These are phyloP conservation scores for Acestrorhynchus altus DNA, from an alignment of 2,797 vertebrate genomes.

Conservation along the genomic window DNA sequence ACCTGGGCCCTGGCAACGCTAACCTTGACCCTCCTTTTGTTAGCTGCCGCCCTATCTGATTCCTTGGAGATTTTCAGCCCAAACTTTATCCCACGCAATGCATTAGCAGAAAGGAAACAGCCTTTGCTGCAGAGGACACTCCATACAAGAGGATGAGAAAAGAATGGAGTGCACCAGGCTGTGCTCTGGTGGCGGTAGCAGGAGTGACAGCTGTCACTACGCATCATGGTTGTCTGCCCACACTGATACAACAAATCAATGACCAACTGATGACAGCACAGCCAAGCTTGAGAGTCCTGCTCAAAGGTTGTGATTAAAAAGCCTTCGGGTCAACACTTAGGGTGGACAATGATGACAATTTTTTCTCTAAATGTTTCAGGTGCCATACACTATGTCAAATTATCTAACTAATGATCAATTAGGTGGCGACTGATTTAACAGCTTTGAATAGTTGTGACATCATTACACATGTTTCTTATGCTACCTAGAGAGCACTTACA, in stretches of 20 bases:
- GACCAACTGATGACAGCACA: neutral
- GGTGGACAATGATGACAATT: neutral
- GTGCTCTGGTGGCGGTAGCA: neutral
- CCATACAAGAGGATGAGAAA: neutral
- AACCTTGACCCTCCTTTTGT: conserved; percentile 26
- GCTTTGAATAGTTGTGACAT: no score
- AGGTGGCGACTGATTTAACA: no score
- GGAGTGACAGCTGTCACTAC: conserved; percentile 39
- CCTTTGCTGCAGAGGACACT: neutral
- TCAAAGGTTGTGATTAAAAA: neutral
- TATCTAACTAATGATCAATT: no score
- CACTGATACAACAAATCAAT: conserved; percentile 24
- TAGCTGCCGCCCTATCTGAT: neutral
- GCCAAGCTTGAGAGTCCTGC: neutral
- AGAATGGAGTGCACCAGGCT: neutral
- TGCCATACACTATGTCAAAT: no score
- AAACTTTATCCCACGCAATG: conserved; percentile 15
- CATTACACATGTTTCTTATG: no score
- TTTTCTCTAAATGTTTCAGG: no score
- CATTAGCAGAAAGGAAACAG: conserved; percentile 26
- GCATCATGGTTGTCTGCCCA: neutral
- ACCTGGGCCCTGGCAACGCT: conserved; percentile 7
- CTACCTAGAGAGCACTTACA: no score
- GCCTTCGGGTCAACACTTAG: neutral
- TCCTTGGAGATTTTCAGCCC: conserved; percentile 20